Evolutionary conservation across 2,797 vertebrate species (phyloP).

Genomic region (Phrynocephalus guinanensis): DNA sequence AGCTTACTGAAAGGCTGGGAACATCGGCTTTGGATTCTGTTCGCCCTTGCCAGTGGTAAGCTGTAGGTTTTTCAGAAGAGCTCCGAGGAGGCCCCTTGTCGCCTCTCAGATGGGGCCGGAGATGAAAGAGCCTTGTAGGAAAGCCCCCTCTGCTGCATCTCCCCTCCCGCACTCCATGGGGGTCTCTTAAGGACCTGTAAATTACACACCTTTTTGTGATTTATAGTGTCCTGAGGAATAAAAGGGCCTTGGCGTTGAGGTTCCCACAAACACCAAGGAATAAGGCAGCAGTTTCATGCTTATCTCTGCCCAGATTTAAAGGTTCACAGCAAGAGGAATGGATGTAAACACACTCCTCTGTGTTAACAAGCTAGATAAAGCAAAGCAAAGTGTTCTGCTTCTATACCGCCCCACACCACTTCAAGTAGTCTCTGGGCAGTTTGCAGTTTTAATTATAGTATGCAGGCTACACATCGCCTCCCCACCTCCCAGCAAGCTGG

Average conservation of each 20-base stretch:
- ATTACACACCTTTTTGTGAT: neutral
- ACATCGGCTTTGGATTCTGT: neutral
- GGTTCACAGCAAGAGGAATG: neutral
- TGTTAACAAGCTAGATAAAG: neutral
- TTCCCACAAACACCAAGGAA: neutral
- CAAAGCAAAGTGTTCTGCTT: too few species aligned
- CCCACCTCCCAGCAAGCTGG: too few species aligned
- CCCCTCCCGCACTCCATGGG: too few species aligned
- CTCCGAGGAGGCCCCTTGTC: neutral
- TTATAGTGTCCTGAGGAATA: neutral
- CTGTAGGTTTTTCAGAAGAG: neutral
- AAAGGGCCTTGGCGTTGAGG: neutral
- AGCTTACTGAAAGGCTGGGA: constrained; percentile 20
- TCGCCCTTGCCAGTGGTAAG: neutral
- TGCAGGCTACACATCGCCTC: too few species aligned
- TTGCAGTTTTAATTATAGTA: too few species aligned
- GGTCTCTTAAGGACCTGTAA: neutral
- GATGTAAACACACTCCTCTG: neutral
- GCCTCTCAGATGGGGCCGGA: neutral
- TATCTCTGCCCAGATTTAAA: neutral
- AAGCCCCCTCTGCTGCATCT: neutral
- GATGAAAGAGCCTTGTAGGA: neutral
- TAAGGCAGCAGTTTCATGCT: neutral
- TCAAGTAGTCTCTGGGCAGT: too few species aligned
- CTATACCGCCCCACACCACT: too few species aligned